phyloP scores from a whole-genome alignment of 2,113 vertebrate species.

The Corythornis cristatus region DNA sequence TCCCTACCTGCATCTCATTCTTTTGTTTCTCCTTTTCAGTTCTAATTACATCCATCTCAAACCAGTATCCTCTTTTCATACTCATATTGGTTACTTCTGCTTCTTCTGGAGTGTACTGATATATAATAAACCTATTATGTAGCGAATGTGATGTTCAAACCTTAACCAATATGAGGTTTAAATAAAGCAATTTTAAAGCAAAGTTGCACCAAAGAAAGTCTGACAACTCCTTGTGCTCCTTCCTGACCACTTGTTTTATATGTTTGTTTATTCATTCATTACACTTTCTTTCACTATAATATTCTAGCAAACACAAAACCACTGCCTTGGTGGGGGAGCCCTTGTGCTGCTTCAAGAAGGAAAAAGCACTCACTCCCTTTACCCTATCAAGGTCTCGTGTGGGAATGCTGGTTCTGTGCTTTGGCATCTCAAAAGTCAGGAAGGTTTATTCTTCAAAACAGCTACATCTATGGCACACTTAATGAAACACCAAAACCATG shows the following conservation, averaged over 20 bases:
- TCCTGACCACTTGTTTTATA: slow-evolving; percentile 61
- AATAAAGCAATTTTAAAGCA: slow-evolving; percentile 47
- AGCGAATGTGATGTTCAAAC: background rate
- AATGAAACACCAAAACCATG: background rate
- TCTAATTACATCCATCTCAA: slow-evolving; percentile 61
- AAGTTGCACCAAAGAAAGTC: slow-evolving; percentile 54
- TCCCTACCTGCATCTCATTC: slow-evolving; percentile 75
- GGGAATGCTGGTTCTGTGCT: slow-evolving; percentile 11
- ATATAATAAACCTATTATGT: slow-evolving; percentile 25
- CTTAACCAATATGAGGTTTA: slow-evolving; percentile 76
- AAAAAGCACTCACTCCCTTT: background rate
- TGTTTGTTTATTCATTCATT: slow-evolving; percentile 66
- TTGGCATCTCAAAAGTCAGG: background rate
- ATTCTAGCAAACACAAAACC: background rate
- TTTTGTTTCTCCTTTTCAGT: slow-evolving; percentile 66
- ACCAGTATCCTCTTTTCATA: slow-evolving; percentile 62
- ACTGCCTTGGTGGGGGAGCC: background rate
- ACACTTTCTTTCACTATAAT: background rate
- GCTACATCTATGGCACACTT: background rate
- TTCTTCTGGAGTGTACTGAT: slow-evolving; percentile 63
- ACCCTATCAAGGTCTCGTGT: rapidly evolving
- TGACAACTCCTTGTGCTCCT: slow-evolving; percentile 65
- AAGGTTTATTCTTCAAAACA: slow-evolving; percentile 27
- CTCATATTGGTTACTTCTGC: slow-evolving; percentile 78
- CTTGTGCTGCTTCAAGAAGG: background rate